Percentiles rank a stretch among this genome's conserved stretches.
phyloP scores from a whole-genome alignment of 1,140 invertebrate genomes.

The Aphelinus atriplicis region DNA sequence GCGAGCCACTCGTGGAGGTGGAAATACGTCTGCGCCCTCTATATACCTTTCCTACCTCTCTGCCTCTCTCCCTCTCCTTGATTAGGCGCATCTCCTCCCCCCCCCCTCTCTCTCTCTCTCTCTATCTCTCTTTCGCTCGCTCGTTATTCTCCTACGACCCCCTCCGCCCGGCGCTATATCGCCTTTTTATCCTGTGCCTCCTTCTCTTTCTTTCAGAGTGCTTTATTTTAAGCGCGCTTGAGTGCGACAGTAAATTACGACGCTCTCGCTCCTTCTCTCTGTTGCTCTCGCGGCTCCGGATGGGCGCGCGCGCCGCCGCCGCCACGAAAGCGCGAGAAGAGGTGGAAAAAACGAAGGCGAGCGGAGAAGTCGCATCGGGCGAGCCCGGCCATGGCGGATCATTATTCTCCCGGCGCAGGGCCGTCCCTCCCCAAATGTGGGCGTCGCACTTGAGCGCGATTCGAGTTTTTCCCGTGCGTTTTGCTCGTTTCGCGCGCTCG shows the following conservation, averaged over 20 bases:
- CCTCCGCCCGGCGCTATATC: no score
- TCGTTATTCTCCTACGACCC: no score
- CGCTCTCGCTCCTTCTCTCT: slow-evolving; percentile 35
- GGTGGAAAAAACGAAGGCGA: slow-evolving; percentile 1
- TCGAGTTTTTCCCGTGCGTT: neutral
- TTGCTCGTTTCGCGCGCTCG: slow-evolving; percentile 3
- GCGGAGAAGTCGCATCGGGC: neutral
- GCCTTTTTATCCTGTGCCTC: no score
- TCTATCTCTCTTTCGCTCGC: slow-evolving; percentile 8
- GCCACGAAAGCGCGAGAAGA: neutral
- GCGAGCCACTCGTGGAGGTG: slow-evolving; percentile 53
- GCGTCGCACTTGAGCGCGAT: slow-evolving; percentile 19
- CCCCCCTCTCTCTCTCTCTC: slow-evolving; percentile 9
- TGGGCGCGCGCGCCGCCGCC: no score
- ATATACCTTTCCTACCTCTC: slow-evolving; percentile 36
- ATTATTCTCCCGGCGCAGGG: slow-evolving; percentile 7
- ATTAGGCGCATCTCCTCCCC: no score
- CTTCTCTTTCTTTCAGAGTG: no score
- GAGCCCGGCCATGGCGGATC: slow-evolving; percentile 36
- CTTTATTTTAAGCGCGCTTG: no score
- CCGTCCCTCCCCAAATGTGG: slow-evolving; percentile 23
- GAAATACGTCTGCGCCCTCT: slow-evolving; percentile 60
- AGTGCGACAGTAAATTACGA: slow-evolving; percentile 2
- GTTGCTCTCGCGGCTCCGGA: slow-evolving; percentile 17
- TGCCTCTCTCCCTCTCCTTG: slow-evolving; percentile 5